These are phyloP conservation scores for Nemopilema nomurai DNA, from an alignment of 30 jellyfish, hydroid and myxozoan species.

Conservation along the genomic window DNA sequence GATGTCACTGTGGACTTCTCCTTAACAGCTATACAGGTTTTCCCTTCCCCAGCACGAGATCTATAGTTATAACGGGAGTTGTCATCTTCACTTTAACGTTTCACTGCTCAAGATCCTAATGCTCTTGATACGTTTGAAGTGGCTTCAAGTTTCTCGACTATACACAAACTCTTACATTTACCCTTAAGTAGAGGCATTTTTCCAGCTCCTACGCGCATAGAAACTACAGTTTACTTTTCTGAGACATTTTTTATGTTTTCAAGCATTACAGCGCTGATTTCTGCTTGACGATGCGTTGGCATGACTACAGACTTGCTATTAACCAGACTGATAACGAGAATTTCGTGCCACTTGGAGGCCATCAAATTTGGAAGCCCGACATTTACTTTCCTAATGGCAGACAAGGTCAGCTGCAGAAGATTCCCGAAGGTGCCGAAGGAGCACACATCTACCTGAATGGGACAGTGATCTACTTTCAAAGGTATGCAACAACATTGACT, in stretches of 20 bases:
- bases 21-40: no score
- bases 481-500: slow-evolving; percentile 6
- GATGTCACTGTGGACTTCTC: no score
- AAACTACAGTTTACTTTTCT: neutral
- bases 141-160: no score
- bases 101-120: no score
- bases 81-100: no score
- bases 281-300: slow-evolving; percentile 58
- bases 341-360: slow-evolving; percentile 42
- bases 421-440: slow-evolving; percentile 61
- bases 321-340: slow-evolving; percentile 30
- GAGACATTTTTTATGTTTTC: neutral
- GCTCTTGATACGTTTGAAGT: no score
- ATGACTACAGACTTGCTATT: slow-evolving; percentile 61
- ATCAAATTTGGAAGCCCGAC: slow-evolving; percentile 60
- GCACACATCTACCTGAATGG: slow-evolving; percentile 58
- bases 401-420: slow-evolving; percentile 52
- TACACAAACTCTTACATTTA: no score
- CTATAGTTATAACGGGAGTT: no score
- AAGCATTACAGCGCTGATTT: slow-evolving; percentile 80
- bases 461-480: slow-evolving; percentile 59
- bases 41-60: no score
- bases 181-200: no score
- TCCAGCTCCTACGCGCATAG: no score
- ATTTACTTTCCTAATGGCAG: slow-evolving; percentile 55